Evolutionary conservation across 2,888 invertebrate species (phyloP), one percentile per base, ranked within the genome.

Genomic region (Agonopterix subpropinquella): DNA sequence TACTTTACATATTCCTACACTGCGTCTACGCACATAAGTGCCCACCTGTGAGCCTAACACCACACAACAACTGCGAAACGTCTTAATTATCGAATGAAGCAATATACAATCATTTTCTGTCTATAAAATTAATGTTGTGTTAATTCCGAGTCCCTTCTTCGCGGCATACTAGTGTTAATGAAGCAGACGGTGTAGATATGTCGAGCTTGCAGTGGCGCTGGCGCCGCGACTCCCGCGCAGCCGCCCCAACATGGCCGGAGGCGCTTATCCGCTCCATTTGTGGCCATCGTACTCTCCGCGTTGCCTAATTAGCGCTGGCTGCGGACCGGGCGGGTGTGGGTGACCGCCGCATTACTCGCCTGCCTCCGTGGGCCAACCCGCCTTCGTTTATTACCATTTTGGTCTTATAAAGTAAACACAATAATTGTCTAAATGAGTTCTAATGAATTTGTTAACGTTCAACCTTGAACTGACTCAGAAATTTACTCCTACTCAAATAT

Each of bases 301-400:
- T 83, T 67, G 69, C 86, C 84, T 83, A 85, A 84, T 85, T 82
- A 85, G 80, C 72, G 74, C 58, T 62, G 41, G 11, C 10, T 11
- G 45, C 45, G 41, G 28, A 15, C 10, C 15, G 45, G 42, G 41
- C 36, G 63, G 70, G 76, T 81, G 87, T 86, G 87, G 86, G 86
- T 80, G 85, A 76, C 62, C 77, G 28, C 76, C 78, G 79, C 79
- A 79, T 73, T 66, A 66, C 72, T 52, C 18, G 18, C 18, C 18
- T 58, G 54, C 61, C 59, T 45, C 58, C 61, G 64, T 59, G 57
- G 62, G 65, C 72, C 68, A 72, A 52, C 70, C 71, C 80, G 78
- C 78, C 80, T 74, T 77, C 73, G 65, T 70, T 61, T 70, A 69
- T 70, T 68, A 65, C 72, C 71, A 73, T 73, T 70, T 74, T 63